A percentile compares a stretch with the other conserved stretches of the same genome.
phyloP scores from a whole-genome alignment of 2,888 invertebrate genomes.

The Napeogenes inachia region DNA sequence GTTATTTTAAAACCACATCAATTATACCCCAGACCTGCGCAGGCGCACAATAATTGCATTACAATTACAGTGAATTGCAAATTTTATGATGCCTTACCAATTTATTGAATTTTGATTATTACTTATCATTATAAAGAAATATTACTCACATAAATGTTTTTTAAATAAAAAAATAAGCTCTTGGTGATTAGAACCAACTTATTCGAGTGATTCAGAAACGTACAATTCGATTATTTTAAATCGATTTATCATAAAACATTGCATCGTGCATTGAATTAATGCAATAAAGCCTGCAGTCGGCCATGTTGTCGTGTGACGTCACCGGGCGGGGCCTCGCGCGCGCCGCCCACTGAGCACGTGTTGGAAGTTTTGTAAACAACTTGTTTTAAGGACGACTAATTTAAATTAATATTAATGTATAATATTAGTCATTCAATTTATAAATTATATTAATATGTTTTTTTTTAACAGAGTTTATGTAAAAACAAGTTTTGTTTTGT shows the following conservation, averaged over 20 bases:
- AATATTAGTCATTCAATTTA: no score
- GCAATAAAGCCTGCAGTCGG: constrained; percentile 47
- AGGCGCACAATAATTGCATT: neutral
- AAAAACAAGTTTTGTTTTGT: no score
- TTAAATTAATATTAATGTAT: neutral
- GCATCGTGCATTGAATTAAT: constrained; percentile 29
- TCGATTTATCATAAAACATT: constrained; percentile 9
- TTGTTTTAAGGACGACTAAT: constrained; percentile 11
- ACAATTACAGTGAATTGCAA: no score
- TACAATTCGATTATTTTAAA: constrained; percentile 2
- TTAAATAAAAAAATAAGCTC: neutral
- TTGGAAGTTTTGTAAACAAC: constrained; percentile 15
- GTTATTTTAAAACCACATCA: neutral
- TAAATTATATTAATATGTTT: no score
- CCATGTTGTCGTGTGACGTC: constrained; percentile 66
- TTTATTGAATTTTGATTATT: no score
- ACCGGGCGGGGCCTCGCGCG: constrained; percentile 51
- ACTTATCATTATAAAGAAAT: no score
- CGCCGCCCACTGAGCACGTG: constrained; percentile 51
- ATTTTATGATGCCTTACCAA: no score
- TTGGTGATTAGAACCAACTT: neutral
- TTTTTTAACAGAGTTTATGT: no score
- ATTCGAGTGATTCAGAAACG: neutral
- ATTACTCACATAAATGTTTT: no score
- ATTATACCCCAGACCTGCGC: neutral